Evolutionary conservation across 2,888 invertebrate species (phyloP), one percentile per base, ranked within the genome.

Genomic region (Polyploca ridens): DNA sequence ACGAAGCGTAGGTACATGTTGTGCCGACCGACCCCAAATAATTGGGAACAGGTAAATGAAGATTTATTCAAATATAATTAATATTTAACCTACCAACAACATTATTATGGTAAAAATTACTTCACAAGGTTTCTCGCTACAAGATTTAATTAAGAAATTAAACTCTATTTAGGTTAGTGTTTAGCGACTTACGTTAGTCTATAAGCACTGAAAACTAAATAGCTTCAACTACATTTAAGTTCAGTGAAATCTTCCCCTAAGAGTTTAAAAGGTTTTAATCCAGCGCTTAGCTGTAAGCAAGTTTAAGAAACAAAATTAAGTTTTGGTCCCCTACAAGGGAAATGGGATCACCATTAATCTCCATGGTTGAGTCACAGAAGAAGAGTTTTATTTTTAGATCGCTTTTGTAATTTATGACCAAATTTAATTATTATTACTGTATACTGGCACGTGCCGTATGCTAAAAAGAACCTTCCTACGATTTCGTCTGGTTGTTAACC

Each of bases 221-320:
- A 61, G 44, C 61, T 61, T 69, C 63, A 64, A 64, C 68, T 67
- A 58, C 65, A 72, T 63, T 73, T 67, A 70, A 72, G 67, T 70
- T 76, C 65, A 62, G 66, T 75, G 64, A 69, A 68, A 69, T 68
- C 66, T 70, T 72, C 71, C 76, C 71, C 69, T 64, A 68, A 73
- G 77, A 84, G 79, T 83, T 89, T 71, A 78, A 79, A 79, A 78
- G 80, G 80, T 82, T 82, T 84, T 86, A 88, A 90, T 86, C 84
- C 82, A 72, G 70, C 73, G 81, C 86, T 85, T 84, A 85, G 79
- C 85, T 81, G 79, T 80, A 78, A 83, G 84, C 82, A 86, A 88
- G 84, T 89, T 88, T 85, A 84, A 88, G 89, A 90, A 90, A 88
- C 86, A 83, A 89, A 91, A 89, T 90, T 87, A 88, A 90, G 89